Evolutionary conservation across 2,888 invertebrate species (phyloP).

Genomic region (Torymus auratus): DNA sequence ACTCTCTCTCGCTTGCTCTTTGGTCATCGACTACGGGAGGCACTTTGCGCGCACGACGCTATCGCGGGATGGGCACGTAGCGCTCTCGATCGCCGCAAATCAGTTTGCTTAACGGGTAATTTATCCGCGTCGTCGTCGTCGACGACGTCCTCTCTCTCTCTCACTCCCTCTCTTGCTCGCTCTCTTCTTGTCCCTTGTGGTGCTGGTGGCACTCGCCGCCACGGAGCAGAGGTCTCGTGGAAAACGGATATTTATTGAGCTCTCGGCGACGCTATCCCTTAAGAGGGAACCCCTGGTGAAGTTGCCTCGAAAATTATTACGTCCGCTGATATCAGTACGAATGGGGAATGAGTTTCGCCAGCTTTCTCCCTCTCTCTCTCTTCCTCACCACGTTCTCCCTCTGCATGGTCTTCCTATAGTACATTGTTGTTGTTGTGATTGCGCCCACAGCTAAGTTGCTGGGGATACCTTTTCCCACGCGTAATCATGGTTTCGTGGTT

Average conservation of each 20-base stretch:
- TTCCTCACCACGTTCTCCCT: too few species aligned
- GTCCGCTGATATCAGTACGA: conserved; percentile 49
- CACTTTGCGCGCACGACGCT: too few species aligned
- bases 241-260: conserved; percentile 57
- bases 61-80: conserved; percentile 26
- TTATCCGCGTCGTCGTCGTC: conserved; percentile 49
- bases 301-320: conserved; percentile 54
- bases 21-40: too few species aligned
- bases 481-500: conserved; percentile 32
- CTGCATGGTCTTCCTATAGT: neutral
- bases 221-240: neutral
- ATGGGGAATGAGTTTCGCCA: conserved; percentile 33
- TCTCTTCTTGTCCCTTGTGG: neutral
- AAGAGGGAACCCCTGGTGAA: conserved; percentile 25
- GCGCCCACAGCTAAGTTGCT: neutral
- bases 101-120: conserved; percentile 52
- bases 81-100: conserved; percentile 51
- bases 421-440: neutral
- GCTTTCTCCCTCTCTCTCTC: too few species aligned
- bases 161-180: neutral
- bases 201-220: too few species aligned
- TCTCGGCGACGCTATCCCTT: conserved; percentile 24
- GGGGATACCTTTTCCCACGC: neutral
- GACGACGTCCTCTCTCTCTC: conserved; percentile 11
- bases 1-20: too few species aligned